Evolutionary conservation across 2,113 vertebrate species (phyloP).

Genomic region (Mormyrus lacerda): DNA sequence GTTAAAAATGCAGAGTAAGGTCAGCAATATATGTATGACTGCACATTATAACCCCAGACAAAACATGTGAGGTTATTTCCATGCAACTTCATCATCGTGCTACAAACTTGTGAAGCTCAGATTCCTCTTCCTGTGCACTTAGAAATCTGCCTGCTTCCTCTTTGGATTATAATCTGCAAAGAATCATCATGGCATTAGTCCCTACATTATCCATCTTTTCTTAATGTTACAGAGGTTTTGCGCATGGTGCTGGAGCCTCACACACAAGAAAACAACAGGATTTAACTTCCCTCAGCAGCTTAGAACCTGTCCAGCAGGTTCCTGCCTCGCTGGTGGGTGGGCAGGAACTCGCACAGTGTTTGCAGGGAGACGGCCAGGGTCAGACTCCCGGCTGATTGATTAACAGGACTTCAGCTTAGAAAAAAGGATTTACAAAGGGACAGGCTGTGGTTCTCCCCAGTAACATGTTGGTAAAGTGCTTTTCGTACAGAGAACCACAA

Average conservation of each 20-base stretch:
- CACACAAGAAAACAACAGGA: neutral
- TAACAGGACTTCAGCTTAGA: neutral
- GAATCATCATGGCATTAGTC: neutral
- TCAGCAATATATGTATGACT: neutral
- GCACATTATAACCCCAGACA: neutral
- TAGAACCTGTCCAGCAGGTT: neutral
- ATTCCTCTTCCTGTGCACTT: neutral
- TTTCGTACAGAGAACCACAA: neutral
- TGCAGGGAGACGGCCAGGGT: neutral
- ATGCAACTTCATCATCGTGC: neutral
- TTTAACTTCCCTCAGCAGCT: conserved; percentile 1
- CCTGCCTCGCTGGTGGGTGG: neutral
- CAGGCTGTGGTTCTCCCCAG: neutral
- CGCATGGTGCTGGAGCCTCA: neutral
- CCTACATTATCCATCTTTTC: neutral
- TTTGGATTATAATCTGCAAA: neutral
- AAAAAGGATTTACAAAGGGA: neutral
- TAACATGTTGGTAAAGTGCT: neutral
- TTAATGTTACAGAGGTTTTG: neutral
- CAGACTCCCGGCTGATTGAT: neutral
- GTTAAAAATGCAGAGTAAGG: neutral
- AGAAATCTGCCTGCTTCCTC: neutral
- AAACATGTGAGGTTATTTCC: neutral
- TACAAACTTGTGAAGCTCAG: neutral
- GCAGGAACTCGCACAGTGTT: neutral